phyloP scores from a whole-genome alignment of 2,888 invertebrate genomes.

The Stramonita haemastoma region DNA sequence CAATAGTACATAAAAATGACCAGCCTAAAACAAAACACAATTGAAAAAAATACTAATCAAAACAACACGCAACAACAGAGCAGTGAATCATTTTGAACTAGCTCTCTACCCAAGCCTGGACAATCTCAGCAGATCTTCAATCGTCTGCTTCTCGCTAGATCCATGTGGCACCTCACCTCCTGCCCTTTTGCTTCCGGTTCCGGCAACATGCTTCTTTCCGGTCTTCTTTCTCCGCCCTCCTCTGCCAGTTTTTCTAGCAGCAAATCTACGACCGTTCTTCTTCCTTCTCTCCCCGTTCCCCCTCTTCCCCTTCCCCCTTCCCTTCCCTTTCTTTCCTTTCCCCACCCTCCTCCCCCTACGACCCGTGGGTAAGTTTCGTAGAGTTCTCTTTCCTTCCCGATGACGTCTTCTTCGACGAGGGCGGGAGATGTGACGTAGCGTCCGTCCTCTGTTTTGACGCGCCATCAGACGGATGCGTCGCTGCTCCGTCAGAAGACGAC shows the following conservation, averaged over 20 bases:
- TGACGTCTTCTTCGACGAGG: background rate
- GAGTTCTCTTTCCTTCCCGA: background rate
- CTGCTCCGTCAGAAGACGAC: constrained; percentile 46
- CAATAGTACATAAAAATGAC: too few relatives aligned
- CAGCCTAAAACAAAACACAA: too few relatives aligned
- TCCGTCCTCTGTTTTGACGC: background rate
- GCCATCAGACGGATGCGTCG: constrained; percentile 44
- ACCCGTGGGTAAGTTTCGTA: background rate
- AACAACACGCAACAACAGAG: too few relatives aligned
- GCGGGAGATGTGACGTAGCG: background rate
- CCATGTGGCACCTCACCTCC: background rate
- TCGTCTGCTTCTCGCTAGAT: background rate
- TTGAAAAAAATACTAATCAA: too few relatives aligned
- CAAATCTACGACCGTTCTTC: too few relatives aligned
- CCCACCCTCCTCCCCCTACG: background rate
- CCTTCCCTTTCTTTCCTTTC: too few relatives aligned
- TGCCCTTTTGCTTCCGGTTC: background rate
- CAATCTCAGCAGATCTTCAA: background rate
- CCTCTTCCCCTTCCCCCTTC: background rate
- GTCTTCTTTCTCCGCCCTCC: background rate
- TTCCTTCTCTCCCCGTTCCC: background rate
- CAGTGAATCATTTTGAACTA: too few relatives aligned
- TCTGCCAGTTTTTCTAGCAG: background rate
- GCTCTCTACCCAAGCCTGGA: background rate
- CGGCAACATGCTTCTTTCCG: background rate